phyloP scores from a whole-genome alignment of 2,113 vertebrate genomes.

The Ceratotherium simum region DNA sequence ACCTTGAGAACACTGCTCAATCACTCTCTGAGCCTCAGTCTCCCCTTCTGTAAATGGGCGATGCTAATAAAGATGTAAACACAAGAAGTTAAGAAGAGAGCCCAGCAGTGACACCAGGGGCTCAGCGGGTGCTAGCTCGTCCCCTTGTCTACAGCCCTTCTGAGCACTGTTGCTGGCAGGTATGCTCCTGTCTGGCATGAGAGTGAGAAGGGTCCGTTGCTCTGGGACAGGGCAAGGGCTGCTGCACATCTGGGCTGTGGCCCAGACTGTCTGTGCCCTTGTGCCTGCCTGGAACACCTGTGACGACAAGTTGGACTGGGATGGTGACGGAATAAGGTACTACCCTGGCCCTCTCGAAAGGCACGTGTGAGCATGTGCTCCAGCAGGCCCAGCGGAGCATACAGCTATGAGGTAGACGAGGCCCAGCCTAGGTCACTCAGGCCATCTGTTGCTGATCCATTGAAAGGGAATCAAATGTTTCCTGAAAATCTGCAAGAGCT shows the following conservation, averaged over 20 bases:
- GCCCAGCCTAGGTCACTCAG: background rate
- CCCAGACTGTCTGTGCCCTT: background rate
- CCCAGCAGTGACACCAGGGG: background rate
- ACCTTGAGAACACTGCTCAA: background rate
- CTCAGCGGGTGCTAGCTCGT: accelerated
- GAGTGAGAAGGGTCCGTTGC: conserved; percentile 14
- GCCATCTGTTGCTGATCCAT: background rate
- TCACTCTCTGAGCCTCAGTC: conserved; percentile 38
- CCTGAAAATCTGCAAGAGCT: background rate
- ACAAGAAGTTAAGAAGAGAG: background rate
- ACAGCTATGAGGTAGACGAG: background rate
- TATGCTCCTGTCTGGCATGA: background rate
- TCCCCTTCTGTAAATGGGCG: background rate
- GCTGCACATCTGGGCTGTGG: conserved; percentile 17
- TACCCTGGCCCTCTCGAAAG: background rate
- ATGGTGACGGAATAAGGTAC: conserved; percentile 39
- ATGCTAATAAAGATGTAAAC: background rate
- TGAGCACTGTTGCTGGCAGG: conserved; percentile 37
- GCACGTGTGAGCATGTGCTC: background rate
- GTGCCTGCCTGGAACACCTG: background rate
- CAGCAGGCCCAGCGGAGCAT: background rate
- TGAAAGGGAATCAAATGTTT: background rate
- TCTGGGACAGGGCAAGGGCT: conserved; percentile 53
- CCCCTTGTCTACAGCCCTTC: accelerated
- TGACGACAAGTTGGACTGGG: conserved; percentile 50